These are phyloP conservation scores for Poeciliopsis occidentalis DNA, from an alignment of 2,113 vertebrate genomes.

Conservation along the genomic window DNA sequence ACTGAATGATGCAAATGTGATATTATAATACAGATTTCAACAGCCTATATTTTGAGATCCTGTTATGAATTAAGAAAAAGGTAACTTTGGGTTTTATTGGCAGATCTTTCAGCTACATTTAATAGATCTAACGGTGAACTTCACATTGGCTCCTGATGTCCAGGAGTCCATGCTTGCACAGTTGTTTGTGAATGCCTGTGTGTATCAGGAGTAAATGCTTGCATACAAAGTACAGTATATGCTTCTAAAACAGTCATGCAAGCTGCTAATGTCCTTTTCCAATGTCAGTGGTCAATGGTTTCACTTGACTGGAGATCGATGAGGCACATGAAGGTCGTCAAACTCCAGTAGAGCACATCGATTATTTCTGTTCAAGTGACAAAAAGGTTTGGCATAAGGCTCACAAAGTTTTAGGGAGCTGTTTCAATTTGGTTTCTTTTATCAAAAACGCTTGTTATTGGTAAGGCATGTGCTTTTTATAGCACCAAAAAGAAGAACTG, in stretches of 20 bases:
- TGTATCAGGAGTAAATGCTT: background rate
- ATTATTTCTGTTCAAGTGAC: constrained; percentile 30
- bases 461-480: too few relatives aligned
- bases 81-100: background rate
- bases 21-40: background rate
- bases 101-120: background rate
- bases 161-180: background rate
- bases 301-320: constrained; percentile 61
- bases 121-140: background rate
- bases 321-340: constrained; percentile 47
- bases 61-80: background rate
- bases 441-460: too few relatives aligned
- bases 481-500: too few relatives aligned
- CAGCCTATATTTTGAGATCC: background rate
- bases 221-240: constrained; percentile 5
- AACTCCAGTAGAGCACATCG: constrained; percentile 39
- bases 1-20: background rate
- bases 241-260: constrained; percentile 13
- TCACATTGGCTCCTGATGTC: background rate
- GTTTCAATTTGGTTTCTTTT: background rate
- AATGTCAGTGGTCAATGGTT: constrained; percentile 47
- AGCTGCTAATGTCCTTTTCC: constrained; percentile 34
- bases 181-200: background rate
- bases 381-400: background rate
- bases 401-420: background rate